phyloP scores from a whole-genome alignment of 2,113 vertebrate genomes.

The Tricholaema leucomelas region DNA sequence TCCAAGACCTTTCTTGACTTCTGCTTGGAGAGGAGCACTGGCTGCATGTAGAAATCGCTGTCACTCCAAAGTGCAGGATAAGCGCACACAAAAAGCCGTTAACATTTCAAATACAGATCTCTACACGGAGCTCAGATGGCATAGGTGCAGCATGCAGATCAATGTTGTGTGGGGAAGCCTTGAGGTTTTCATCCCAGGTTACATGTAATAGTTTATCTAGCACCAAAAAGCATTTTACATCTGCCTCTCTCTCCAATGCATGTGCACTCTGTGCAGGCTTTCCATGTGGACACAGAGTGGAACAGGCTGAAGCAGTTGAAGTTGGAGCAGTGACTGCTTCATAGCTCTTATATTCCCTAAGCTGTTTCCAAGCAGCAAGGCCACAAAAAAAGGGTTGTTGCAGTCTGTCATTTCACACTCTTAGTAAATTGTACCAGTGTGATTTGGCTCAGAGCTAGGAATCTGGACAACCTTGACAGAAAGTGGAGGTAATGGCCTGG shows the following conservation, averaged over 20 bases:
- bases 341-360: background rate
- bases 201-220: background rate
- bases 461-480: constrained; percentile 29
- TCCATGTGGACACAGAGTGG: background rate
- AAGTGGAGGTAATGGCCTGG: background rate
- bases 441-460: constrained; percentile 4
- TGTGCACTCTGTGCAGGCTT: background rate
- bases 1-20: background rate
- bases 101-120: background rate
- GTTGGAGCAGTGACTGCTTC: background rate
- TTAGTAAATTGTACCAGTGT: constrained; percentile 25
- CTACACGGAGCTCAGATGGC: background rate
- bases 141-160: background rate
- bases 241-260: background rate
- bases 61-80: background rate
- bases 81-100: background rate
- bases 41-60: background rate
- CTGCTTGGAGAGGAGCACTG: fast-evolving
- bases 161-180: background rate
- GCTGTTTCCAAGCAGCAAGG: background rate
- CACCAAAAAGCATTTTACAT: background rate
- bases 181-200: background rate
- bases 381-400: background rate
- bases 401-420: background rate
- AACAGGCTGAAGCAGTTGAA: background rate